A percentile compares a stretch with the other conserved stretches of the same genome.
Conservation (phyloP, 2,113 vertebrate species). For the Dicerorhinus sumatrensis region DNA sequence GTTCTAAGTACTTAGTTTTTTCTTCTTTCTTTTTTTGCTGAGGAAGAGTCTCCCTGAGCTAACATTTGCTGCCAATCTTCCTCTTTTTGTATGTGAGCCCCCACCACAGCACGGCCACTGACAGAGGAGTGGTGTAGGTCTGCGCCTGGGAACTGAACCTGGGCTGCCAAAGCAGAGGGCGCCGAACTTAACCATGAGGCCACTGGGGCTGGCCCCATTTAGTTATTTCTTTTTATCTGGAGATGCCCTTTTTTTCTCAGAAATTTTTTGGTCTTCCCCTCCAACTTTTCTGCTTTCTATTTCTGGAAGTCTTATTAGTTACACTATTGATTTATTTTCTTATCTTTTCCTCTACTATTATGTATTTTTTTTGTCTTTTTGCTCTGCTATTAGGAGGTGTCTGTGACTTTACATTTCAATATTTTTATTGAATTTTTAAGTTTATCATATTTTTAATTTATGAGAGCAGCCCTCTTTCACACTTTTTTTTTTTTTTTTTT, state of each 20-base stretch:
- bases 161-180: no score
- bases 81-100: no score
- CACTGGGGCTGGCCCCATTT: no score
- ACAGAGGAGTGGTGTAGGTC: no score
- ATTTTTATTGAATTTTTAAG: neutral
- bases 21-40: no score
- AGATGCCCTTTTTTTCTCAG: neutral
- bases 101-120: no score
- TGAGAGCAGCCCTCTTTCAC: neutral
- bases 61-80: no score
- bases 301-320: neutral
- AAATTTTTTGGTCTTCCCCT: neutral
- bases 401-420: neutral
- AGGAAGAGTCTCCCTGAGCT: no score
- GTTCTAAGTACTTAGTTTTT: neutral
- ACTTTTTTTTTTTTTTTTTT: neutral
- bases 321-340: conserved; percentile 11
- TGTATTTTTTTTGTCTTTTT: neutral
- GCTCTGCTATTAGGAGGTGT: neutral
- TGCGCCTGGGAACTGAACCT: no score
- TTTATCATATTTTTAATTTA: conserved; percentile 11
- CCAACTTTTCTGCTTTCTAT: neutral
- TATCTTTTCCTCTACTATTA: neutral
- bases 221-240: neutral
- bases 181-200: no score